A percentile compares a stretch with the other conserved stretches of the same genome.
These are phyloP conservation scores for Latrodectus elegans DNA, from an alignment of 2,888 invertebrate species.

Conservation along the genomic window DNA sequence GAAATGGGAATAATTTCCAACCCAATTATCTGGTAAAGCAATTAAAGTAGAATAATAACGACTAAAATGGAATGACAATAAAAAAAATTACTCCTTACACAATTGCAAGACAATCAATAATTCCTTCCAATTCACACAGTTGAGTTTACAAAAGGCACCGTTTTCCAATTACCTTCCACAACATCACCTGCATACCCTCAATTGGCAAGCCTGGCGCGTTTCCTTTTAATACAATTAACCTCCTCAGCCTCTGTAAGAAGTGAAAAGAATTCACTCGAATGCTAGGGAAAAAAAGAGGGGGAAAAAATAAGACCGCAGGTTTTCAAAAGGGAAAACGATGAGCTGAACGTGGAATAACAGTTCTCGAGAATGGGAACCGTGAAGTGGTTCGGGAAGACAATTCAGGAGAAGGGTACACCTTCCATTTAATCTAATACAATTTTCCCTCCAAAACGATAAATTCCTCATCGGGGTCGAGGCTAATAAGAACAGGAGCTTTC, in stretches of 20 bases:
- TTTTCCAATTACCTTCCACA: not conserved
- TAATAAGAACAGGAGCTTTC: slow-evolving; percentile 54
- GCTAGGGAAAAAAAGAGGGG: slow-evolving; percentile 1
- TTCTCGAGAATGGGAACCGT: slow-evolving; percentile 4
- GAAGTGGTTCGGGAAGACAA: slow-evolving; percentile 20
- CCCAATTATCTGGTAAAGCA: not conserved
- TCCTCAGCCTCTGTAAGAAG: slow-evolving; percentile 10
- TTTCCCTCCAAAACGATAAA: slow-evolving; percentile 38
- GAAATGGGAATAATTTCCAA: too few relatives aligned
- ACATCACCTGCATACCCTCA: not conserved
- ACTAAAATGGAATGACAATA: not conserved
- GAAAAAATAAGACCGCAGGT: slow-evolving; percentile 29
- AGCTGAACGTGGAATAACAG: not conserved
- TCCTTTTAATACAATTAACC: slow-evolving; percentile 33
- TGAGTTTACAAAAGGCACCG: not conserved
- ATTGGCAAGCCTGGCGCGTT: slow-evolving; percentile 6
- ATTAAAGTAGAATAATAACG: not conserved
- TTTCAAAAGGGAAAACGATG: slow-evolving; percentile 11
- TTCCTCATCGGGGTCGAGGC: slow-evolving; percentile 40
- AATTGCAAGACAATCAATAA: slow-evolving; percentile 3
- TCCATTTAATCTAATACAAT: slow-evolving; percentile 49
- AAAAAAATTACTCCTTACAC: not conserved
- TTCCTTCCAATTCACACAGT: not conserved
- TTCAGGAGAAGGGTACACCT: slow-evolving; percentile 21
- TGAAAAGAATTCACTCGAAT: not conserved